Percentiles rank a stretch among this genome's conserved stretches.
Conservation (phyloP, 2,888 invertebrate genomes). For the Exocentrus adspersus region DNA sequence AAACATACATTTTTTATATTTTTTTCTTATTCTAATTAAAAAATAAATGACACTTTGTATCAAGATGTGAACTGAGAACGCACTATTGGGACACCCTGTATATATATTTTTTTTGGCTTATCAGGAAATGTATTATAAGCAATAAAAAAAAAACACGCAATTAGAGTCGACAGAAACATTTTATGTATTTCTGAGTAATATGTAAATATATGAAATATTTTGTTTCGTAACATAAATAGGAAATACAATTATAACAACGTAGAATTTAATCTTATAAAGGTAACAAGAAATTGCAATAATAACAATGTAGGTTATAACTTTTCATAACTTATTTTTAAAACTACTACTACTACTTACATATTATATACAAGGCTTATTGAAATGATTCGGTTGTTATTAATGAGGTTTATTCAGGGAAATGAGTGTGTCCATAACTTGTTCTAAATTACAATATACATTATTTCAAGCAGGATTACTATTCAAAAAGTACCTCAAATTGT, state of each 20-base stretch:
- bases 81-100: no score
- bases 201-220: constrained; percentile 41
- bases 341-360: constrained; percentile 46
- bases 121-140: no score
- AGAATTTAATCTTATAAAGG: constrained; percentile 47
- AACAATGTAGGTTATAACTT: constrained; percentile 40
- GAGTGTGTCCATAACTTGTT: neutral
- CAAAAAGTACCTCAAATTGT: neutral
- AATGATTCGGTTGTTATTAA: constrained; percentile 35
- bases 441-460: neutral
- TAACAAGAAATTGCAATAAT: constrained; percentile 47
- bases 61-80: no score
- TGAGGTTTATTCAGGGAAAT: constrained; percentile 19
- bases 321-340: constrained; percentile 37
- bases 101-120: no score
- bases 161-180: constrained; percentile 27
- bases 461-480: neutral
- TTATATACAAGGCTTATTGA: constrained; percentile 48
- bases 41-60: no score
- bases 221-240: constrained; percentile 36
- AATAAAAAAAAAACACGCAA: constrained; percentile 13
- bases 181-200: constrained; percentile 32
- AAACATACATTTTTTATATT: no score
- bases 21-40: no score
- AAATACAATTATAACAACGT: constrained; percentile 44